Base-by-base conservation (phyloP, 2,888 invertebrate genomes). In the Cancer borealis region DNA sequence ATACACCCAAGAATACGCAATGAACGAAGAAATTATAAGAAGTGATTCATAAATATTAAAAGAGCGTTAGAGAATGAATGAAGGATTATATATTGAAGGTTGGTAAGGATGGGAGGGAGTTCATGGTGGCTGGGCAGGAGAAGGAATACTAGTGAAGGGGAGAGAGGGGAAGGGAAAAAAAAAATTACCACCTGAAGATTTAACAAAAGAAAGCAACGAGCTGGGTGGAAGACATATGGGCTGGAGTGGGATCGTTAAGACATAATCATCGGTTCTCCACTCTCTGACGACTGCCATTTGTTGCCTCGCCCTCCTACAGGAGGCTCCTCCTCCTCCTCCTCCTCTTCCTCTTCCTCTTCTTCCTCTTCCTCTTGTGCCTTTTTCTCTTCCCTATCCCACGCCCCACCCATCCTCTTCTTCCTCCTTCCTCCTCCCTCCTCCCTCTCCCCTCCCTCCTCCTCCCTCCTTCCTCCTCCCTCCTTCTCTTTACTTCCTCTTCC, bases 221-320 rank as follows among this genome's bases (percentile, higher is more conserved):
- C 30, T 39, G 5, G n/a, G 73, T 39, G 79, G 79, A 45, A 92
- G 47, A 79, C 92, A 47, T 6, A n/a, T 45, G 12, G 73, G 47
- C 14, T 6, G 30, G 17, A 39, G 92, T 92, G 92, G 92, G 79
- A 49, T 90, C n/a, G 60, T 90, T 73, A 26, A 45, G 47, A 73
- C 46, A 46, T 47, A 39, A 79, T 79, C 79, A 79, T 79, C 26
- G 79, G 79, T 79, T 79, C 79, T 79, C 26, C 79, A 79, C 79
- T 79, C 66, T 26, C 30, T 26, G 79, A 79, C 79, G 30, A 79
- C 79, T 14, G 30, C 79, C 79, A 79, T 79, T 79, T n/a, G n/a
- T n/a, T 30, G 4, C 60, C 3, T 17, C 91, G 39, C 30, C 60
- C 91, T 91, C 91, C 54, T 26, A 14, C 90, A n/a, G n/a, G n/a